Base-by-base conservation (phyloP, 2,113 vertebrate genomes). In the Uria aalge region DNA sequence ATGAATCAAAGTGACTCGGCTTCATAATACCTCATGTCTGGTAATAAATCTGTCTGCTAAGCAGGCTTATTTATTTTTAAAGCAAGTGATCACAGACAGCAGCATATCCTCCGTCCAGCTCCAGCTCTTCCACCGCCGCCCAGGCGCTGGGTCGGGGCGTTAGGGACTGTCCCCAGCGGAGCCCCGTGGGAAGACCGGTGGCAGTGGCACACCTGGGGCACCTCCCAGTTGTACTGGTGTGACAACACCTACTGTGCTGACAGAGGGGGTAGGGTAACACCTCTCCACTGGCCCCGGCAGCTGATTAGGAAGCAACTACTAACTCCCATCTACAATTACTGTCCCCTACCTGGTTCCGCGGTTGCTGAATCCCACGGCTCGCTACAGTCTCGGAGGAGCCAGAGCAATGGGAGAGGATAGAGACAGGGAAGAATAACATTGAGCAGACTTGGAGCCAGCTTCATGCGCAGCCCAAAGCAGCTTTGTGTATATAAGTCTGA, bases 11-110 rank as follows among this genome's bases (percentile, higher is more conserved):
- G 47, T 15, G 19, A 86, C 88, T 88, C 5, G 15, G 40, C 74
- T 85, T 69, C 9, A 4, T 83, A 96, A 94, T 88, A 88, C n/a
- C 78, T 72, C 57, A 67, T 9, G 81, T n/a, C 50, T 89, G 56
- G 60, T 69, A 93, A 92, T 93, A 95, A 91, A 94, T 94, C 88
- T 85, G 76, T 76, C 90, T 63, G 69, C 72, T 85, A 83, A 90
- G 56, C 73, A 85, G 59, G 86, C 45, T 89, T 91, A 82, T 86
- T 95, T 93, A 88, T 93, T 94, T 96, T 84, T 78, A 32, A 90
- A 84, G 32, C 32, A 64, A 85, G 81, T 27, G 72, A 93, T 93
- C 67, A 40, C 21, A 74, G 68, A 92, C 88, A 85, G 89, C 57
- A 64, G 82, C 77, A 55, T 60, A 76, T 68, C 48, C 72, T 84